phyloP scores from a whole-genome alignment of 64 coral and sea anemone species.

The Dendrophyllia cribrosa region DNA sequence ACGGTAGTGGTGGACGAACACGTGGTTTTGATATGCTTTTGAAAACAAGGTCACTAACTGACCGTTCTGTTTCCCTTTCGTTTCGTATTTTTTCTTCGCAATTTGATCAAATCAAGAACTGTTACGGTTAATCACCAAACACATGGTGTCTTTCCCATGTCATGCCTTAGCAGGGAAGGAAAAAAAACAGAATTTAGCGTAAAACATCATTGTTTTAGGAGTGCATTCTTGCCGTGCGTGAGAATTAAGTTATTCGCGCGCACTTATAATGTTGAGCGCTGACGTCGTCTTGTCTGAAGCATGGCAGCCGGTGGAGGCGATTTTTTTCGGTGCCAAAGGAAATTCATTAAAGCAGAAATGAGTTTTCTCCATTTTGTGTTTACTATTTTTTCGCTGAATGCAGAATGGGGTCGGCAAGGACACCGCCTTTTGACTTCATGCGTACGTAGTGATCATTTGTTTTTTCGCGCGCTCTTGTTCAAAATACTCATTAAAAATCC shows the following conservation, averaged over 20 bases:
- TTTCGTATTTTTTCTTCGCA: neutral
- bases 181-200: neutral
- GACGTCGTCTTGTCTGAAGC: neutral
- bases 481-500: neutral
- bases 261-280: neutral
- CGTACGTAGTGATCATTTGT: neutral
- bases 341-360: conserved; percentile 27
- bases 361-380: conserved; percentile 26
- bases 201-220: neutral
- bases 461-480: neutral
- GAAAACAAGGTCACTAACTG: neutral
- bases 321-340: conserved; percentile 12
- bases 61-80: neutral
- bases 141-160: neutral
- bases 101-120: neutral
- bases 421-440: neutral
- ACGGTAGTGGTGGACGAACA: neutral
- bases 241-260: neutral
- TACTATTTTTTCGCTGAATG: neutral
- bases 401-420: neutral
- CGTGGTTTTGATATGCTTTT: neutral
- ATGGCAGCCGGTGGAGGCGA: neutral
- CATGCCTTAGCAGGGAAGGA: neutral
- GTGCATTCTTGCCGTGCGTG: neutral
- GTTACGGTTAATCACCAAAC: neutral